These are phyloP conservation scores for Hypotaenidia okinawae DNA, from an alignment of 2,797 vertebrate species.

Conservation along the genomic window DNA sequence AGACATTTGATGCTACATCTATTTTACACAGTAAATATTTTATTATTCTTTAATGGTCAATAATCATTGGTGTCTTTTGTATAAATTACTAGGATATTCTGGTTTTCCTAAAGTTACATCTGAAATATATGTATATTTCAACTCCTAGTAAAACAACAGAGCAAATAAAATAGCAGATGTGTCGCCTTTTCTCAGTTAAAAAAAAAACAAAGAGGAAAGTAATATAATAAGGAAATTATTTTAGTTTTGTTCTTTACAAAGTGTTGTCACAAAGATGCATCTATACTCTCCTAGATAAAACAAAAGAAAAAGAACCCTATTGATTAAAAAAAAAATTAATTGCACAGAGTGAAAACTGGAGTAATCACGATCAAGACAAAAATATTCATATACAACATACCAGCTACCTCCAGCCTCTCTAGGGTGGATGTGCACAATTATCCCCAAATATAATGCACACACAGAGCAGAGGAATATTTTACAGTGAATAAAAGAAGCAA, in stretches of 20 bases:
- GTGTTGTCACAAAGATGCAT: background rate
- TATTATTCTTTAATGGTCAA: slow-evolving; percentile 52
- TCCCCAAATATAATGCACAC: background rate
- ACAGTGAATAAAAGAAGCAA: background rate
- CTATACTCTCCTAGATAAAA: background rate
- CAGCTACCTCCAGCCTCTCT: background rate
- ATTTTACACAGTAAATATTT: slow-evolving; percentile 51
- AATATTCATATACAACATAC: background rate
- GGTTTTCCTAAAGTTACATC: slow-evolving; percentile 15
- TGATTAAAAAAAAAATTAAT: background rate
- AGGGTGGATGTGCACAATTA: background rate
- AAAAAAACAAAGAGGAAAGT: background rate
- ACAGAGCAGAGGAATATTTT: background rate
- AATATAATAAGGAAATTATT: background rate
- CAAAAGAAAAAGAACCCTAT: background rate
- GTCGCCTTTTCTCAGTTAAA: background rate
- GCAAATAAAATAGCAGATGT: background rate
- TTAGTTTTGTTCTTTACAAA: background rate
- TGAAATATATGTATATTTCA: background rate
- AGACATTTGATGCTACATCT: slow-evolving; percentile 36
- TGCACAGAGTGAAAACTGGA: background rate
- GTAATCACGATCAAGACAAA: background rate
- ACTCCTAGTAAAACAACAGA: background rate
- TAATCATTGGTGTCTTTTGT: slow-evolving; percentile 58
- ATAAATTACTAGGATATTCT: slow-evolving; percentile 27